phyloP scores from a whole-genome alignment of 2,797 vertebrate species.

The Oreochromis grahami region DNA sequence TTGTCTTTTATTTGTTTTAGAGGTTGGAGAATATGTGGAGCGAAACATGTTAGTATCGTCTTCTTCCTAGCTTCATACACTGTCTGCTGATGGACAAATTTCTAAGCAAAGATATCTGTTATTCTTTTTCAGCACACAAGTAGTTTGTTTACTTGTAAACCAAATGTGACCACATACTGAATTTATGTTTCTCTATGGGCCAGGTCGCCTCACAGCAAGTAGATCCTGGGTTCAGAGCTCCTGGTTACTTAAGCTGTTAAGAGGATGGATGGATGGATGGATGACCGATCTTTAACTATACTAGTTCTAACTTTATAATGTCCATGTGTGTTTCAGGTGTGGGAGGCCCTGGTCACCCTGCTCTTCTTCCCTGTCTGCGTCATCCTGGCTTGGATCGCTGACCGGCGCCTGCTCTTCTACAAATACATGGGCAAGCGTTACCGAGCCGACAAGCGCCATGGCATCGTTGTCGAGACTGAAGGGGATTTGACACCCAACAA shows the following conservation, averaged over 20 bases:
- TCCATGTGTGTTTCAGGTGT: slow-evolving; percentile 67
- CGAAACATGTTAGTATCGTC: accelerated
- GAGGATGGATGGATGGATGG: neutral
- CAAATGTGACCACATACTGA: neutral
- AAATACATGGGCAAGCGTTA: slow-evolving; percentile 93
- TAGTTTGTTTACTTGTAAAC: neutral
- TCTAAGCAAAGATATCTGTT: neutral
- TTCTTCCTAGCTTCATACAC: neutral
- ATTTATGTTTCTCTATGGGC: neutral
- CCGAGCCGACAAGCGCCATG: slow-evolving; percentile 86
- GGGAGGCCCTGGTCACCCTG: slow-evolving; percentile 88
- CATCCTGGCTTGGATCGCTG: slow-evolving; percentile 88
- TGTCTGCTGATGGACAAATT: neutral
- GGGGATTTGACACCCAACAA: slow-evolving; percentile 79
- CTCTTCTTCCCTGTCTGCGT: slow-evolving; percentile 90
- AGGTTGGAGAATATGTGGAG: neutral
- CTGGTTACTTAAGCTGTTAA: neutral
- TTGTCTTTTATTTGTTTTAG: neutral
- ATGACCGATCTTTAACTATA: neutral
- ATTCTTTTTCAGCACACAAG: neutral
- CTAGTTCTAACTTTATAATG: neutral
- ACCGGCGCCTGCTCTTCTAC: slow-evolving; percentile 90
- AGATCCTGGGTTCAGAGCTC: neutral
- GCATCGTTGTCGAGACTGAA: slow-evolving; percentile 88
- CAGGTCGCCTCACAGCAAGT: neutral